Conservation (phyloP, 2,888 invertebrate genomes). For the Lathronympha strigana region DNA sequence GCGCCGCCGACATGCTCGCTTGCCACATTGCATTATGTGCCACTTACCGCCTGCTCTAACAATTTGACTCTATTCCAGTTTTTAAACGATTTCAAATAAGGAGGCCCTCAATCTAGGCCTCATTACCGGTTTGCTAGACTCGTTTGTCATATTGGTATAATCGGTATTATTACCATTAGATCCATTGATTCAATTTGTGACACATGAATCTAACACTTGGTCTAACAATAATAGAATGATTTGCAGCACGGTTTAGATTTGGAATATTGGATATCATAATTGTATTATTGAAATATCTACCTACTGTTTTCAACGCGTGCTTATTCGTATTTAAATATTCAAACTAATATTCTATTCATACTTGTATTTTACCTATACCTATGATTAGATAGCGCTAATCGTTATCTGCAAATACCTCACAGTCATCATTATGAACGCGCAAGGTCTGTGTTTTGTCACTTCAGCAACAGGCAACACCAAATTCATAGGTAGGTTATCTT, state of each 20-base stretch:
- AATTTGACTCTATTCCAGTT: constrained; percentile 52
- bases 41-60: constrained; percentile 60
- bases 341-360: constrained; percentile 31
- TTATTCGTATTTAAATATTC: constrained; percentile 22
- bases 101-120: constrained; percentile 40
- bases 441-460: constrained; percentile 23
- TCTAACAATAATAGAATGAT: constrained; percentile 10
- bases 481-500: background rate
- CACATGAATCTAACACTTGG: constrained; percentile 2
- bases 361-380: constrained; percentile 30
- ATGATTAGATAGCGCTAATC: constrained; percentile 45
- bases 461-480: background rate
- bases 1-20: constrained; percentile 61
- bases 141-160: constrained; percentile 25
- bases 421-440: constrained; percentile 44
- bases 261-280: background rate
- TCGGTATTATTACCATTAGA: constrained; percentile 24
- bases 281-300: background rate
- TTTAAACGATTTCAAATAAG: constrained; percentile 42
- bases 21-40: constrained; percentile 68
- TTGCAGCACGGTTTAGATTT: background rate
- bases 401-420: constrained; percentile 47
- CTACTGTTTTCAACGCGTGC: background rate
- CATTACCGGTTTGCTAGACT: constrained; percentile 29
- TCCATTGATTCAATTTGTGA: constrained; percentile 4